A percentile compares a stretch with the other conserved stretches of the same genome.
Conservation (phyloP, 2,797 vertebrate genomes). For the Tokudaia muenninki region DNA sequence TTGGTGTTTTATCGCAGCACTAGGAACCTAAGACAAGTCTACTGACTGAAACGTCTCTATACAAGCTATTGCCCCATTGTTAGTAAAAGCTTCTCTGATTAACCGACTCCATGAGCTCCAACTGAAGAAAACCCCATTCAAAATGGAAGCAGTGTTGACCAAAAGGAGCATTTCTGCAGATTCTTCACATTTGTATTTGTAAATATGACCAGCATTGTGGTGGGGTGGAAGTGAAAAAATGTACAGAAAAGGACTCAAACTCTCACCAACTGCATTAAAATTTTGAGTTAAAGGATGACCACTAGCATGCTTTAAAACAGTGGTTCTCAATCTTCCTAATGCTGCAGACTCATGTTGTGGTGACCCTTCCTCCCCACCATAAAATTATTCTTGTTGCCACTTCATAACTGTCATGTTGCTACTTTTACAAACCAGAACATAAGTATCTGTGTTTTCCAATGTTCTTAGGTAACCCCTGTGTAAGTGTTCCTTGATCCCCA, state of each 20-base stretch:
- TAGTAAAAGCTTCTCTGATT: conserved; percentile 47
- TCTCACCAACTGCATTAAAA: neutral
- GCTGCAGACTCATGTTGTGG: neutral
- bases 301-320: neutral
- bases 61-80: conserved; percentile 33
- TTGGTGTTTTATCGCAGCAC: neutral
- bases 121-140: conserved; percentile 25
- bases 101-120: conserved; percentile 38
- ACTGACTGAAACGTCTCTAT: conserved; percentile 55
- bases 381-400: neutral
- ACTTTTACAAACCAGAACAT: neutral
- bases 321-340: neutral
- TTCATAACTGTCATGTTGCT: neutral
- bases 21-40: neutral
- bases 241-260: neutral
- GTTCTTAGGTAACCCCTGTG: neutral
- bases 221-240: neutral
- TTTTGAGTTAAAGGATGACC: neutral
- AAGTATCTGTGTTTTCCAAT: neutral
- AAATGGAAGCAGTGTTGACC: conserved; percentile 25
- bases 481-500: neutral
- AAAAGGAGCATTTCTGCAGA: conserved; percentile 49
- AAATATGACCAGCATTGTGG: neutral
- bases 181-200: conserved; percentile 14
- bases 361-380: neutral